Evolutionary conservation across 2,888 invertebrate genomes (phyloP).

Genomic region (Tetragonisca angustula): DNA sequence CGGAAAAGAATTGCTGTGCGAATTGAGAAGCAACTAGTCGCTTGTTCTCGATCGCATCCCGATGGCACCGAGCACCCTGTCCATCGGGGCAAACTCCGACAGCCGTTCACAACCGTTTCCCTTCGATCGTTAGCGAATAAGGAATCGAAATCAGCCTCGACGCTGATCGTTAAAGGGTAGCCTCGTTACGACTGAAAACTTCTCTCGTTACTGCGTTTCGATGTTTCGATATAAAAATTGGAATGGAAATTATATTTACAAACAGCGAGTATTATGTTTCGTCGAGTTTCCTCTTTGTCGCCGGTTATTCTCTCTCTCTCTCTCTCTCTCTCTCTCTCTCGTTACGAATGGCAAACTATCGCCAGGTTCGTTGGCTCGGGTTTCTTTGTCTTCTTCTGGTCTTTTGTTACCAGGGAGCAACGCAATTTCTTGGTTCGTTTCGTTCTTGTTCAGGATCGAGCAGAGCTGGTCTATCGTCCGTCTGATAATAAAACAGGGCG

Average conservation of each 20-base stretch:
- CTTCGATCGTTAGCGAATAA: background rate
- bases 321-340: background rate
- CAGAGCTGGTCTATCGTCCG: background rate
- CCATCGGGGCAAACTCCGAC: background rate
- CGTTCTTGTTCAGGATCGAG: no score
- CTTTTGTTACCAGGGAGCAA: constrained; percentile 8
- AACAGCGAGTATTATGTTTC: constrained; percentile 27
- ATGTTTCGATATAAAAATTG: constrained; percentile 23
- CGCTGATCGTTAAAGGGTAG: background rate
- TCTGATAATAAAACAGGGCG: background rate
- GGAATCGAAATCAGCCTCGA: constrained; percentile 2
- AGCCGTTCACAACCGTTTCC: background rate
- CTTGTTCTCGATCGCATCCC: no score
- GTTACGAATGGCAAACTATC: constrained; percentile 30
- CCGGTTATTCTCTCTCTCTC: constrained; percentile 15
- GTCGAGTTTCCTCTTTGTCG: constrained; percentile 16
- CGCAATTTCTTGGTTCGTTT: background rate
- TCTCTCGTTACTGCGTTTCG: constrained; percentile 16
- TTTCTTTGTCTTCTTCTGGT: constrained; percentile 24
- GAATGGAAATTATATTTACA: constrained; percentile 26
- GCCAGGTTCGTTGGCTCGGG: background rate
- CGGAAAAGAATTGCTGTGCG: no score
- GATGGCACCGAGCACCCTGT: background rate
- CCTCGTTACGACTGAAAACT: constrained; percentile 12
- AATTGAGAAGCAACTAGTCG: no score